Conservation (phyloP, 1,140 invertebrate species). For the Telenomus remus region DNA sequence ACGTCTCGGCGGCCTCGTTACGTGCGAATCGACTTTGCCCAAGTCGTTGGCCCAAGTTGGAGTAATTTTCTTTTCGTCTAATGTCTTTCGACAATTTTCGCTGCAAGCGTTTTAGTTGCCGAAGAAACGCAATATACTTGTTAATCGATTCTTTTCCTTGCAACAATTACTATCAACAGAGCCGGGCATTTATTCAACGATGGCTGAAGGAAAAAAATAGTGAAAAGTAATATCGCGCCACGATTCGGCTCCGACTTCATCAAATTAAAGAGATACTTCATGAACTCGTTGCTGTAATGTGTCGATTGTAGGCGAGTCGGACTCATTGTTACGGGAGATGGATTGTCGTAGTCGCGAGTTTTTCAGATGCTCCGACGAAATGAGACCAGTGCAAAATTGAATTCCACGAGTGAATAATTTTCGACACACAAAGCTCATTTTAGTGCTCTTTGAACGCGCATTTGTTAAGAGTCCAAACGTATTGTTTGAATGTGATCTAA, state of each 20-base stretch:
- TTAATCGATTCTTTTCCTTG: slow-evolving; percentile 55
- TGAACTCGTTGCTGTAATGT: slow-evolving; percentile 28
- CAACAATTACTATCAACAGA: slow-evolving; percentile 55
- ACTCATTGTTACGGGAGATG: slow-evolving; percentile 8
- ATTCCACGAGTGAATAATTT: slow-evolving; percentile 15
- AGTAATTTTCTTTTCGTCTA: slow-evolving; percentile 55
- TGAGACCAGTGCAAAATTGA: slow-evolving; percentile 11
- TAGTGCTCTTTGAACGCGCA: slow-evolving; percentile 2
- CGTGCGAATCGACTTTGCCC: slow-evolving; percentile 53
- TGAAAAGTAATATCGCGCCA: slow-evolving; percentile 39
- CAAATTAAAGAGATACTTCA: slow-evolving; percentile 45
- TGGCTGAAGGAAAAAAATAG: slow-evolving; percentile 35
- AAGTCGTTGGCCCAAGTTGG: slow-evolving; percentile 52
- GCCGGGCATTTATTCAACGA: slow-evolving; percentile 54
- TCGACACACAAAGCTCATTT: slow-evolving; percentile 1
- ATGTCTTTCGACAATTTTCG: slow-evolving; percentile 49
- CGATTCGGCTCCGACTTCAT: slow-evolving; percentile 19
- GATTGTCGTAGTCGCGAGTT: slow-evolving; percentile 6
- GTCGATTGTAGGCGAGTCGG: slow-evolving; percentile 9
- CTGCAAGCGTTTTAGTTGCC: slow-evolving; percentile 23
- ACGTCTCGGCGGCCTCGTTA: slow-evolving; percentile 54
- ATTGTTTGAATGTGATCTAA: slow-evolving; percentile 8
- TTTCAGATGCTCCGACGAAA: slow-evolving; percentile 15
- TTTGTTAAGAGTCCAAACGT: slow-evolving; percentile 1
- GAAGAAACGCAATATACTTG: slow-evolving; percentile 52